Conservation (phyloP, 2,113 vertebrate genomes). For the Orcinus orca region DNA sequence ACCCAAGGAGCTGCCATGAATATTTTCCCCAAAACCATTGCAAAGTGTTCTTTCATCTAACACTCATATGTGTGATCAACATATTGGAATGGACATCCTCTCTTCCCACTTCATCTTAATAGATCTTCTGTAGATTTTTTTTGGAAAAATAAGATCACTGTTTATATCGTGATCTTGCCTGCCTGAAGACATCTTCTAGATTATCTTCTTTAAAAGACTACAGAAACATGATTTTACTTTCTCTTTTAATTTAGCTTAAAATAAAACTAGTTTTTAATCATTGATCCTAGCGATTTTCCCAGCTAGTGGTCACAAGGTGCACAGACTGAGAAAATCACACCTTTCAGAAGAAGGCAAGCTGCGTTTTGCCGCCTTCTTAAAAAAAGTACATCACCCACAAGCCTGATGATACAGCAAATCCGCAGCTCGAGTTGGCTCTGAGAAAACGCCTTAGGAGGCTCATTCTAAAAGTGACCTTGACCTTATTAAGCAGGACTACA, state of each 20-base stretch:
- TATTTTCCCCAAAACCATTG: neutral
- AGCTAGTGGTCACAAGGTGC: slow-evolving; percentile 24
- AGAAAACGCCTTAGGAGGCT: slow-evolving; percentile 33
- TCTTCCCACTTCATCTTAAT: neutral
- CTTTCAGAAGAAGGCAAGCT: slow-evolving; percentile 52
- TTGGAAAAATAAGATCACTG: neutral
- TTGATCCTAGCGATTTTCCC: slow-evolving; percentile 22
- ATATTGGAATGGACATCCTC: neutral
- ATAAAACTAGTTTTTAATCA: neutral
- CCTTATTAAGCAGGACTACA: slow-evolving; percentile 8
- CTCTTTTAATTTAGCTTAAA: slow-evolving; percentile 20
- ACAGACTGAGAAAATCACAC: slow-evolving; percentile 60
- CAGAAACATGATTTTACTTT: neutral
- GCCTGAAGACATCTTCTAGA: neutral
- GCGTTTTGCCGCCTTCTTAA: slow-evolving; percentile 53
- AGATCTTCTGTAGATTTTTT: neutral
- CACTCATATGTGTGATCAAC: neutral
- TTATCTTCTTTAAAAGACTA: neutral
- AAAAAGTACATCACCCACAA: slow-evolving; percentile 58
- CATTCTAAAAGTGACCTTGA: neutral
- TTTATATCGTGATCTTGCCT: neutral
- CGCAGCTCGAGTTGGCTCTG: neutral
- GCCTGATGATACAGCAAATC: slow-evolving; percentile 8
- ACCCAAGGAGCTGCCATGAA: neutral
- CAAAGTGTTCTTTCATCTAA: neutral